phyloP scores from a whole-genome alignment of 1,140 invertebrate genomes.

The Drosophila kepulauana region DNA sequence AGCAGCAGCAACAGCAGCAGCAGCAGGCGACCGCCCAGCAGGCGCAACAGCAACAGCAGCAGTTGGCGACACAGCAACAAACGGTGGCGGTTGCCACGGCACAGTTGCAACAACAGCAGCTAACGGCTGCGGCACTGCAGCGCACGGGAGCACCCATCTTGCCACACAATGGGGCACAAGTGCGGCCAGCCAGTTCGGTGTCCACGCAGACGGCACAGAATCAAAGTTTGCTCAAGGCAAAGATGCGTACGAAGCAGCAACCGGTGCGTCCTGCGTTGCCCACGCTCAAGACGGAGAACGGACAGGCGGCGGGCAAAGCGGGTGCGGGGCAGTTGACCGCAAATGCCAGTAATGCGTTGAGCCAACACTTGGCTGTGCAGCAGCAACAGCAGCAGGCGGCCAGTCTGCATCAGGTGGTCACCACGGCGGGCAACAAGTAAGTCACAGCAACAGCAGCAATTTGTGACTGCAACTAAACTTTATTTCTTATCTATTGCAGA shows the following conservation, averaged over 20 bases:
- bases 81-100: slow-evolving; percentile 56
- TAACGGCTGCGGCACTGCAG: slow-evolving; percentile 60
- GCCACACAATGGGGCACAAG: slow-evolving; percentile 87
- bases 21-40: slow-evolving; percentile 40
- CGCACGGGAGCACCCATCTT: slow-evolving; percentile 85
- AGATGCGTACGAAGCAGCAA: slow-evolving; percentile 84
- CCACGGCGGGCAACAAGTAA: slow-evolving; percentile 81
- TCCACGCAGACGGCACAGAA: slow-evolving; percentile 89
- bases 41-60: slow-evolving; percentile 41
- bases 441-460: slow-evolving; percentile 4
- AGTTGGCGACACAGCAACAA: slow-evolving; percentile 63
- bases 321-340: slow-evolving; percentile 57
- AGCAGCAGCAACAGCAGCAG: slow-evolving; percentile 63
- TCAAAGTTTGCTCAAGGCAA: slow-evolving; percentile 79
- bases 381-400: slow-evolving; percentile 64
- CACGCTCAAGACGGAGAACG: slow-evolving; percentile 88
- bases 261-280: slow-evolving; percentile 87
- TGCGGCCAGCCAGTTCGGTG: slow-evolving; percentile 90
- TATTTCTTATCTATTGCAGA: slow-evolving; percentile 45
- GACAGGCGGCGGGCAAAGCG: slow-evolving; percentile 85
- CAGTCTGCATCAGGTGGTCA: slow-evolving; percentile 84
- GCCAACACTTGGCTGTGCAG: slow-evolving; percentile 72
- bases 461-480: background rate
- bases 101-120: slow-evolving; percentile 54
- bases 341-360: slow-evolving; percentile 72